Conservation (phyloP, 1,140 invertebrate genomes). For the fruit fly (Drosophila melanogaster) region DNA sequence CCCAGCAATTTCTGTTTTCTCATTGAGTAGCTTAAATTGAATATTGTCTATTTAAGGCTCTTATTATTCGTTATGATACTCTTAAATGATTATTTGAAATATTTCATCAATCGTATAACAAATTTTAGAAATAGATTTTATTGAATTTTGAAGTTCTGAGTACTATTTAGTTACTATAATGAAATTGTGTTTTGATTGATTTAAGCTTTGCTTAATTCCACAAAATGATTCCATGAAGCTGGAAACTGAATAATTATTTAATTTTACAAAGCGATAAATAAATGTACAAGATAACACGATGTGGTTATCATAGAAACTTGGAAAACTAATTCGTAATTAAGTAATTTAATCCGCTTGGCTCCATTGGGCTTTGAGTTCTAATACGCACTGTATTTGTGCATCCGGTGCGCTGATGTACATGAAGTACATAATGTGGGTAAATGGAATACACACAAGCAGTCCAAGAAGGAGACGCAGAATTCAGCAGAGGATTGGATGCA, state of each 20-base stretch:
- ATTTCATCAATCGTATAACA: too few species aligned
- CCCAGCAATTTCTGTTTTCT: too few species aligned
- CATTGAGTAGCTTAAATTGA: too few species aligned
- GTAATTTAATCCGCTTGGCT: background rate
- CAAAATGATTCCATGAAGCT: too few species aligned
- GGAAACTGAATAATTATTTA: background rate
- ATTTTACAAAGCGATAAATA: background rate
- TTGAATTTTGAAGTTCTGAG: too few species aligned
- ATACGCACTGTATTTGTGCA: conserved; percentile 13
- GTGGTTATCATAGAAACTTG: background rate
- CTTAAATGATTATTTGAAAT: too few species aligned
- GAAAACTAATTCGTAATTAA: conserved; percentile 3
- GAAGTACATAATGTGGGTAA: conserved; percentile 41
- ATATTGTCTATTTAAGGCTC: too few species aligned
- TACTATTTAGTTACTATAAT: too few species aligned
- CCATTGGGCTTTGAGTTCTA: background rate
- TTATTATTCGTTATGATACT: too few species aligned
- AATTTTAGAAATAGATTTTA: too few species aligned
- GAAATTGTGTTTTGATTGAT: background rate
- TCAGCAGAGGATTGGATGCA: conserved; percentile 3
- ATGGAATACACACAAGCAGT: conserved; percentile 21
- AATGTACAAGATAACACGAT: background rate
- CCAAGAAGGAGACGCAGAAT: background rate
- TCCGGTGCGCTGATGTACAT: conserved; percentile 1
- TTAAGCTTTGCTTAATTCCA: background rate